Conservation (phyloP, 2,113 vertebrate species). For the Ammospiza caudacuta region DNA sequence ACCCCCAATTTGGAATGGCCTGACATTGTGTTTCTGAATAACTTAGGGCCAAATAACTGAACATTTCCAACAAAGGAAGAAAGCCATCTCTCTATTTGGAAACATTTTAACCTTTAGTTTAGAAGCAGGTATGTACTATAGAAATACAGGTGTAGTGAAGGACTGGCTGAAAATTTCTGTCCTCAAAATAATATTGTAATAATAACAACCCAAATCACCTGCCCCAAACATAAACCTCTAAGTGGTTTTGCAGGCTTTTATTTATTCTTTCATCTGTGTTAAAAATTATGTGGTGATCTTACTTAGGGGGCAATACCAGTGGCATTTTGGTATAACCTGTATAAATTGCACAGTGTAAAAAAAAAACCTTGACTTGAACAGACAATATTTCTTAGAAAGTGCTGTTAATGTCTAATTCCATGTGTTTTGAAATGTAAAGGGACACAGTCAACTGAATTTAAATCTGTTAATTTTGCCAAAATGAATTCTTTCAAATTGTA, state of each 20-base stretch:
- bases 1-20: background rate
- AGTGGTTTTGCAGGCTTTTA: background rate
- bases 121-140: background rate
- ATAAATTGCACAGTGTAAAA: background rate
- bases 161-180: background rate
- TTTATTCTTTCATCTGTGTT: background rate
- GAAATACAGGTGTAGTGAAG: background rate
- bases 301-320: background rate
- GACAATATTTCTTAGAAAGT: background rate
- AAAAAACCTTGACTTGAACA: background rate
- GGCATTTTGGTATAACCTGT: background rate
- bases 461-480: background rate
- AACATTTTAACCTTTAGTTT: background rate
- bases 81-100: background rate
- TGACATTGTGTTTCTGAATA: background rate
- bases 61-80: background rate
- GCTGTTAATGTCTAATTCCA: background rate
- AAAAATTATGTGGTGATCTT: background rate
- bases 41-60: background rate
- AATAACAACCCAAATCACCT: background rate
- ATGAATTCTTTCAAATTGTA: background rate
- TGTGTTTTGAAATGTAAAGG: constrained; percentile 32
- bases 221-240: background rate
- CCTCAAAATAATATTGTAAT: background rate
- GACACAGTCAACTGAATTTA: constrained; percentile 53